phyloP scores from a whole-genome alignment of 2,797 vertebrate genomes.

The Chiloscyllium punctatum region DNA sequence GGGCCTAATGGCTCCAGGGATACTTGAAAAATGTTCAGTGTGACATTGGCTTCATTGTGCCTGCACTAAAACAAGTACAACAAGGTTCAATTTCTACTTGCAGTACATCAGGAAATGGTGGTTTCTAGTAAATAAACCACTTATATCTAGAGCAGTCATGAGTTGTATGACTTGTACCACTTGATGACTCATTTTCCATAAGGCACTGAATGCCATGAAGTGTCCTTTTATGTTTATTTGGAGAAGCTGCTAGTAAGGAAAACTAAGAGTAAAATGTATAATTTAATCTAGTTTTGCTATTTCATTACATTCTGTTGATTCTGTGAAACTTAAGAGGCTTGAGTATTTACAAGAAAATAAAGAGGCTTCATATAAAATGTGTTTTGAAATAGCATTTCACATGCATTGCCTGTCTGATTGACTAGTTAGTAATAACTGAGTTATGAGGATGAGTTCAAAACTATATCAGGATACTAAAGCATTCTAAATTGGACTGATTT shows the following conservation, averaged over 20 bases:
- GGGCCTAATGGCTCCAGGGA: not conserved
- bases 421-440: too few relatives aligned
- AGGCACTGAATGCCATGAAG: not conserved
- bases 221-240: conserved; percentile 15
- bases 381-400: not conserved
- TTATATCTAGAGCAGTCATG: not conserved
- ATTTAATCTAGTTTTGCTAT: not conserved
- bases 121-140: conserved; percentile 9
- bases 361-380: not conserved
- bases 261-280: not conserved
- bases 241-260: not conserved
- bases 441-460: not conserved
- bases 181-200: conserved; percentile 27
- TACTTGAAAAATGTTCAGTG: not conserved
- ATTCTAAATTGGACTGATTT: not conserved
- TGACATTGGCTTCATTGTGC: not conserved
- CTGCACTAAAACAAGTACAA: not conserved
- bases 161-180: not conserved
- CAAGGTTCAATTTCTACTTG: not conserved
- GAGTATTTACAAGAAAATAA: not conserved
- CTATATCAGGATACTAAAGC: not conserved
- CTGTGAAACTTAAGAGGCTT: not conserved
- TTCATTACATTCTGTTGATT: not conserved
- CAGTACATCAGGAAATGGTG: not conserved
- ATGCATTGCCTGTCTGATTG: not conserved